Conservation (phyloP, 2,797 vertebrate species). For the Menidia menidia region DNA sequence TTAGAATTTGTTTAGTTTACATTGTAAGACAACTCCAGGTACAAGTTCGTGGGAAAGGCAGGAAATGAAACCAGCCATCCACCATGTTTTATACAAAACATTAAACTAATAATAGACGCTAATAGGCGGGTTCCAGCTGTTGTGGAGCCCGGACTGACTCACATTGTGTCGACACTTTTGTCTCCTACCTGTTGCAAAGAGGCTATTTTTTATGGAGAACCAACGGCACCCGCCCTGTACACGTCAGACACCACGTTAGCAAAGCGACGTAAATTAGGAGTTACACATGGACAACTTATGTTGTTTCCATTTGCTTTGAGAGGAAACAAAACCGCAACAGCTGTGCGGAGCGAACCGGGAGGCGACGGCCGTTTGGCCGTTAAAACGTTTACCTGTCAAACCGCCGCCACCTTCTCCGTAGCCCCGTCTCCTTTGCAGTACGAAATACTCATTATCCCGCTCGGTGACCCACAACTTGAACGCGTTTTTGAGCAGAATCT, state of each 20-base stretch:
- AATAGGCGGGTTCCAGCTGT: slow-evolving; percentile 18
- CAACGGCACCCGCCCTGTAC: slow-evolving; percentile 45
- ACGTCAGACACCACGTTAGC: slow-evolving; percentile 9
- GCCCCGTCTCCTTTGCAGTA: slow-evolving; percentile 92
- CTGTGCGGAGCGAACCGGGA: neutral
- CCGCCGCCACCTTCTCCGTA: slow-evolving; percentile 92
- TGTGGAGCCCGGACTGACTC: neutral
- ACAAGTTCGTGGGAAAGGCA: neutral
- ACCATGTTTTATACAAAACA: slow-evolving; percentile 4
- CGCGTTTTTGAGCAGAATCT: slow-evolving; percentile 95
- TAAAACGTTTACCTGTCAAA: slow-evolving; percentile 86
- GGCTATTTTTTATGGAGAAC: slow-evolving; percentile 2
- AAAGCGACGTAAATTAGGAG: neutral
- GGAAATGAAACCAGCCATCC: neutral
- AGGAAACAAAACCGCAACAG: neutral
- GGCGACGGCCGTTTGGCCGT: slow-evolving; percentile 17
- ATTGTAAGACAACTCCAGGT: neutral
- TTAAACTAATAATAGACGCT: neutral
- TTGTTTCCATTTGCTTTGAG: neutral
- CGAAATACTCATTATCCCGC: slow-evolving; percentile 93
- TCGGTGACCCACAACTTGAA: slow-evolving; percentile 95
- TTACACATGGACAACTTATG: neutral
- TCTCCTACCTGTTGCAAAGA: slow-evolving; percentile 71
- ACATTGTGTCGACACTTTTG: neutral
- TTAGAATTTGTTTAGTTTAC: neutral